Percentiles rank a stretch among this genome's conserved stretches.
These are phyloP conservation scores for Listronotus bonariensis DNA, from an alignment of 1,140 invertebrate genomes.

Conservation along the genomic window DNA sequence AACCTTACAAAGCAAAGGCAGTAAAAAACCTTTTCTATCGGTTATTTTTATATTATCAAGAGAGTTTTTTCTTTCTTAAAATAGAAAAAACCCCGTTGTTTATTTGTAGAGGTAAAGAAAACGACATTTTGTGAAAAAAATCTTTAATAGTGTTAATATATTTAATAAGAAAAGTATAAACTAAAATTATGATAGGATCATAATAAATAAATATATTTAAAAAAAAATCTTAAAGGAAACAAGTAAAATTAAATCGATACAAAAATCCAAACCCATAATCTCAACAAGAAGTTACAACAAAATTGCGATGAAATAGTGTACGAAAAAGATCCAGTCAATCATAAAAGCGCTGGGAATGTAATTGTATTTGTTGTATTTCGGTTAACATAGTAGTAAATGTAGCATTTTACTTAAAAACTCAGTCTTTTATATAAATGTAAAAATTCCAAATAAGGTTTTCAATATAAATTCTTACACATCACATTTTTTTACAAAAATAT, in stretches of 20 bases:
- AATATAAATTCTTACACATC: conserved; percentile 12
- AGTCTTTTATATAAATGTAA: conserved; percentile 17
- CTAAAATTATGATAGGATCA: conserved; percentile 8
- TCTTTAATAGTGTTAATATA: conserved; percentile 25
- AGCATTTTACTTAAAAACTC: conserved; percentile 8
- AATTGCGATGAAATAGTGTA: conserved; percentile 10
- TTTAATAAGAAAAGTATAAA: conserved; percentile 9
- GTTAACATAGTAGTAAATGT: conserved; percentile 8
- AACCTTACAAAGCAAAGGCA: no score
- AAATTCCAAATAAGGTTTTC: conserved; percentile 6
- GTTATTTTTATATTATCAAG: no score
- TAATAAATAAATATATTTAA: conserved; percentile 23
- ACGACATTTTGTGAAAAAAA: conserved; percentile 9
- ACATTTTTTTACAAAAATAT: conserved; percentile 1
- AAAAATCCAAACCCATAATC: conserved; percentile 30
- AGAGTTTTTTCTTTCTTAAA: no score
- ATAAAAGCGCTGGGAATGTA: conserved; percentile 49
- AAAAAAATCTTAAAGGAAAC: neutral
- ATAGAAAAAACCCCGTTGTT: no score
- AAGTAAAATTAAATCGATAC: conserved; percentile 11
- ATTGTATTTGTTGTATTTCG: conserved; percentile 23
- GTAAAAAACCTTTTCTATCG: no score
- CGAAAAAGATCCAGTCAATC: conserved; percentile 31
- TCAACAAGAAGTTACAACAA: conserved; percentile 16
- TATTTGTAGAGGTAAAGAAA: neutral